Conservation (phyloP, 2,113 vertebrate genomes). For the Rhinoderma darwinii region DNA sequence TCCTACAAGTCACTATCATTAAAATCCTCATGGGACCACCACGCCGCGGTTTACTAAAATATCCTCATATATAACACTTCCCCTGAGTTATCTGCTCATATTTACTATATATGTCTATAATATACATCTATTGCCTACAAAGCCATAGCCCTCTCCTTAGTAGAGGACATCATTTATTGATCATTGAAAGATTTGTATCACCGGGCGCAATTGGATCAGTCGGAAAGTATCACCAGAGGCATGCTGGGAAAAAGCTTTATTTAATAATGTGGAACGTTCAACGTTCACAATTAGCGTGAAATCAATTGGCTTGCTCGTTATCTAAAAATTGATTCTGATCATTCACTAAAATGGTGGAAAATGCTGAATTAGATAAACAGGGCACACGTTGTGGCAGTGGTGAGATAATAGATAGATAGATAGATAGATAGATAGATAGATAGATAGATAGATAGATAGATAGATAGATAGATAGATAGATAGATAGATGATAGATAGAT, state of each 20-base stretch:
- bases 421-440: background rate
- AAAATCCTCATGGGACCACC: background rate
- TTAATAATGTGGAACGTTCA: background rate
- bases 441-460: background rate
- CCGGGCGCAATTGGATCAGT: background rate
- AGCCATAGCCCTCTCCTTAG: background rate
- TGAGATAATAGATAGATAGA: background rate
- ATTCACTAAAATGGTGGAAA: slow-evolving; percentile 12
- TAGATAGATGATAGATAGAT: too few species aligned
- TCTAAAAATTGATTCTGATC: background rate
- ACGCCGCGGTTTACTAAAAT: background rate
- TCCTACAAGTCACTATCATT: slow-evolving; percentile 38
- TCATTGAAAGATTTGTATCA: background rate
- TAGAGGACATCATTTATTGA: background rate
- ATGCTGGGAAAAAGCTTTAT: background rate
- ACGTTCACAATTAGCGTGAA: background rate
- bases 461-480: too few species aligned
- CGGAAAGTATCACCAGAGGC: background rate
- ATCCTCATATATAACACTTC: slow-evolving; percentile 10
- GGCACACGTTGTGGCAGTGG: background rate
- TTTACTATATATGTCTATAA: background rate
- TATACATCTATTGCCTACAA: background rate
- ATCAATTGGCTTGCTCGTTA: background rate
- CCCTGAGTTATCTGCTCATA: background rate
- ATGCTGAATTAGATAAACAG: background rate